Conservation (phyloP, 2,888 invertebrate genomes). For the Tiliacea citrago region DNA sequence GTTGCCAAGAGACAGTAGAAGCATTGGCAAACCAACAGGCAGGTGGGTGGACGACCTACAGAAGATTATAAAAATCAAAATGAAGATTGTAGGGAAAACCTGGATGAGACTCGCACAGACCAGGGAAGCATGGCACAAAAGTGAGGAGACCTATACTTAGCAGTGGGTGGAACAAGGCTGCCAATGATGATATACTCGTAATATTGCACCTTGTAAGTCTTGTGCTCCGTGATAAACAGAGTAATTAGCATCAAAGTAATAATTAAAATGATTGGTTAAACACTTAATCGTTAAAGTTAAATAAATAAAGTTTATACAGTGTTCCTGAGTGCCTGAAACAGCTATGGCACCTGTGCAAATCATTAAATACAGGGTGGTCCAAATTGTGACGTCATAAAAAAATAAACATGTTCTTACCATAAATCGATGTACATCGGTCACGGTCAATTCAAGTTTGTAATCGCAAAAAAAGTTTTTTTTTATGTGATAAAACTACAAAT, state of each 20-base stretch:
- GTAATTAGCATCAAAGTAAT: constrained; percentile 22
- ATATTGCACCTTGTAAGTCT: constrained; percentile 22
- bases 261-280: constrained; percentile 32
- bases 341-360: not conserved
- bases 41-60: not conserved
- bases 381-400: too few species aligned
- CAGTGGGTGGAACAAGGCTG: not conserved
- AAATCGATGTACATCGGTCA: too few species aligned
- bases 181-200: not conserved
- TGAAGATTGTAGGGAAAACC: not conserved
- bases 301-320: not conserved
- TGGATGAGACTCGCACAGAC: not conserved
- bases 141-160: not conserved
- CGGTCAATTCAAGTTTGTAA: too few species aligned
- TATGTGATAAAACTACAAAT: too few species aligned
- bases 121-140: not conserved
- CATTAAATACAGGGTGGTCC: not conserved
- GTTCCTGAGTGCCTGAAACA: constrained; percentile 1
- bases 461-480: too few species aligned
- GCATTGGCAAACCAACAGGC: too few species aligned
- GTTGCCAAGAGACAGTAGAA: not conserved
- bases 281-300: constrained; percentile 1
- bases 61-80: too few species aligned
- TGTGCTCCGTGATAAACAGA: constrained; percentile 23
- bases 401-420: too few species aligned